Base-by-base conservation (phyloP, 2,888 invertebrate species). In the Leptinotarsa tumamoca region DNA sequence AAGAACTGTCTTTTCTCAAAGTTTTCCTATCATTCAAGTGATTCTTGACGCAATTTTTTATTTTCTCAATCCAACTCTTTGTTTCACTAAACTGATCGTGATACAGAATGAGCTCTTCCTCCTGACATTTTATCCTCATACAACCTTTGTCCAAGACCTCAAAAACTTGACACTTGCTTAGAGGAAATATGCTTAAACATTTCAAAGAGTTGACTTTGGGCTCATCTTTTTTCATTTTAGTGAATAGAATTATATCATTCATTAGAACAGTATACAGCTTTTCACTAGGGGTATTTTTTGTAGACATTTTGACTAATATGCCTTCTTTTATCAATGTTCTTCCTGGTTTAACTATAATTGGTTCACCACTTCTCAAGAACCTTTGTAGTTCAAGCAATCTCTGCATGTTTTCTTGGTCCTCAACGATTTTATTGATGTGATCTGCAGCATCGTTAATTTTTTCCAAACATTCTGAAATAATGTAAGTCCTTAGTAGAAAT, bases 201-300 rank as follows among this genome's bases (percentile, higher is more conserved):
- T 91, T 91, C 7, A 94, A 84, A 0, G 92, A 91, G 82, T 91
- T 91, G 15, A 91, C 90, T 50, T 91, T 90, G 3, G 90, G 89
- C 1, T 91, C 89, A 69, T 91, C 90, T 18, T 91, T 90, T 72
- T 90, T 87, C 70, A 92, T 89, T 88, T 94, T 95, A 83, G 94
- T 94, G 84, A 94, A 94, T 86, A 95, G 89, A 66, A 95, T 89
- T 82, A 94, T 92, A 84, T 95, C 95, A 18, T 91, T 94, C 88
- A 94, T 91, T 18, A 95, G 89, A 79, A 94, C 91, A 78, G 94
- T 92, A 85, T 94, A 93, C 10, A 94, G 88, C 81, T 91, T 91
- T 76, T 83, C 81, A 74, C 91, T 89, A 49, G 86, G 86, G 74
- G 87, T 87, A 5, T 89, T 73, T 72, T 82, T 82, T 15, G 80